Conservation (phyloP, 2,888 invertebrate genomes). For the Seira musarum region DNA sequence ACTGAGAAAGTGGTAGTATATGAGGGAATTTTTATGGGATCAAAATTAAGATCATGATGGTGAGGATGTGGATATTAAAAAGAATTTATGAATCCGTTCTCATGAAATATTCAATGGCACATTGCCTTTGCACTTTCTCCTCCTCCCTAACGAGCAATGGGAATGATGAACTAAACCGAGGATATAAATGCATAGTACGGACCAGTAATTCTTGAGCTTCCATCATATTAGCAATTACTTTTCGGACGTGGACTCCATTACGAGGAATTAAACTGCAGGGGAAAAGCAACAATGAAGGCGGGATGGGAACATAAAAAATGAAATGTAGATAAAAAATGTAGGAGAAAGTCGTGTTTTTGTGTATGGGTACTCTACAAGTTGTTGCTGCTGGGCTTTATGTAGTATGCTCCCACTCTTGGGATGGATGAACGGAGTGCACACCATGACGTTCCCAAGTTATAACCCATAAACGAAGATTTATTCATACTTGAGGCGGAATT, state of each 20-base stretch:
- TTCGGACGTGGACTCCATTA: neutral
- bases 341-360: conserved; percentile 4
- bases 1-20: neutral
- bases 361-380: conserved; percentile 37
- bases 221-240: conserved; percentile 7
- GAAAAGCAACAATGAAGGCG: neutral
- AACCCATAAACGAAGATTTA: neutral
- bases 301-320: neutral
- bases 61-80: conserved; percentile 38
- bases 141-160: neutral
- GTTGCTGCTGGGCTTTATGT: conserved; percentile 30
- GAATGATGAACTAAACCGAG: conserved; percentile 6
- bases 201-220: neutral
- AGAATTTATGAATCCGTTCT: conserved; percentile 45
- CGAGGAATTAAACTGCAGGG: neutral
- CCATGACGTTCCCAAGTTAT: neutral
- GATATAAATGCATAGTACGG: conserved; percentile 23
- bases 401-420: too few relatives aligned
- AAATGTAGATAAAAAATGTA: neutral
- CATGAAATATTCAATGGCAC: conserved; percentile 49
- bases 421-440: too few relatives aligned
- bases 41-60: conserved; percentile 18
- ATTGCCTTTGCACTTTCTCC: neutral
- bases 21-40: neutral
- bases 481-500: neutral